phyloP scores from a whole-genome alignment of 1,140 invertebrate species.

The Formica selysi region DNA sequence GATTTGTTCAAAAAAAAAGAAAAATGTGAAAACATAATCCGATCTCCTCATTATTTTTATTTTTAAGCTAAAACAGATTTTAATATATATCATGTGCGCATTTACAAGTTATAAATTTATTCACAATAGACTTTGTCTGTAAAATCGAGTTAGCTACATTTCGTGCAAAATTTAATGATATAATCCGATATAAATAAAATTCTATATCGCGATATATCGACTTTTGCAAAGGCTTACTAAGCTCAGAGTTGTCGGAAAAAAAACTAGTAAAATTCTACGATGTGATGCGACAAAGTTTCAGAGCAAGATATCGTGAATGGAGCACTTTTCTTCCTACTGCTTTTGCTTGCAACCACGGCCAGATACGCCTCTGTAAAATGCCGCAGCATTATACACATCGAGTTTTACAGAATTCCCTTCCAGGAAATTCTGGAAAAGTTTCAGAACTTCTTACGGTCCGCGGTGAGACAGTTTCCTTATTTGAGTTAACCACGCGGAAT shows the following conservation, averaged over 20 bases:
- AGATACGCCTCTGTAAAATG: constrained; percentile 59
- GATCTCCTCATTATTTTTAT: neutral
- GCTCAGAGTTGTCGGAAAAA: neutral
- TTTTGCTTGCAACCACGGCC: constrained; percentile 25
- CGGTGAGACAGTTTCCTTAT: constrained; percentile 61
- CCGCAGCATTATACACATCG: constrained; percentile 18
- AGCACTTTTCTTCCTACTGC: constrained; percentile 26
- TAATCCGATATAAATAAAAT: constrained; percentile 1
- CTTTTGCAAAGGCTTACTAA: neutral
- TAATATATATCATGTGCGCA: neutral
- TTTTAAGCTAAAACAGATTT: neutral
- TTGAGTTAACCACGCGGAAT: constrained; percentile 68
- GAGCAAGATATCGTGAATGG: neutral
- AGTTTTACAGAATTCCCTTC: constrained; percentile 15
- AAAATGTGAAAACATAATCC: neutral
- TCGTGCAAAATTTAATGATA: neutral
- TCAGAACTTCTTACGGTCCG: constrained; percentile 31
- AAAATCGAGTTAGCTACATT: neutral
- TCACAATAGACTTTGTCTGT: neutral
- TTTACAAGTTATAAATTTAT: neutral
- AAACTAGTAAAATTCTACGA: neutral
- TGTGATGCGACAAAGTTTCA: constrained; percentile 29
- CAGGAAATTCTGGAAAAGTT: constrained; percentile 60
- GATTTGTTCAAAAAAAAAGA: too few relatives aligned
- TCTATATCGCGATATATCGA: neutral